phyloP scores from a whole-genome alignment of 2,888 invertebrate genomes.

The Limulus polyphemus region DNA sequence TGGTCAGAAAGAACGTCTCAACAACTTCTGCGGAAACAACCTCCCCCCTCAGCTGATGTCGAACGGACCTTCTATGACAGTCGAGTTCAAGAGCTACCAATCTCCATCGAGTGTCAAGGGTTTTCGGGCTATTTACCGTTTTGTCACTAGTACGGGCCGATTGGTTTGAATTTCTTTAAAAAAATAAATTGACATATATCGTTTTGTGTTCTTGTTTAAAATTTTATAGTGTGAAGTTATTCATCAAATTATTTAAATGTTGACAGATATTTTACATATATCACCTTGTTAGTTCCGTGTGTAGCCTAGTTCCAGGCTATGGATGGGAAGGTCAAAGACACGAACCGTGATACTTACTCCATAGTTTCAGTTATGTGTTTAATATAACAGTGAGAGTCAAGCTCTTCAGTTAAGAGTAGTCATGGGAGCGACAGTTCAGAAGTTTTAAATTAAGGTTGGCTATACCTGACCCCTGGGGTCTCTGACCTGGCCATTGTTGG shows the following conservation, averaged over 20 bases:
- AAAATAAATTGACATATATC: neutral
- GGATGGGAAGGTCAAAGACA: too few species aligned
- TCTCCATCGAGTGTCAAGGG: constrained; percentile 44
- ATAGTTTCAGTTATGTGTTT: too few species aligned
- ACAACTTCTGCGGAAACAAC: constrained; percentile 69
- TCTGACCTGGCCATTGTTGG: too few species aligned
- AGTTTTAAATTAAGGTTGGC: too few species aligned
- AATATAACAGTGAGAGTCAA: too few species aligned
- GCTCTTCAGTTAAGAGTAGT: too few species aligned
- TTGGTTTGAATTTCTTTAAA: neutral
- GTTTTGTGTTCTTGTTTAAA: neutral
- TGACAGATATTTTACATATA: neutral
- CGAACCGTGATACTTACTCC: too few species aligned
- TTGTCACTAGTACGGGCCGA: constrained; percentile 71
- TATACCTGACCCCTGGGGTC: too few species aligned
- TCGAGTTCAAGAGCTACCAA: constrained; percentile 60
- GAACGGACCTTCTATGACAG: constrained; percentile 65
- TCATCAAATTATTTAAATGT: neutral
- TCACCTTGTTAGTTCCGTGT: constrained; percentile 3
- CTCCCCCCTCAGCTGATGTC: constrained; percentile 85
- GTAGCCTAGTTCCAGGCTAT: neutral
- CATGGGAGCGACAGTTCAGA: too few species aligned
- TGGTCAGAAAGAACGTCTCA: constrained; percentile 69
- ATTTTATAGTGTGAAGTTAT: neutral
- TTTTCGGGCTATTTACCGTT: constrained; percentile 74